Evolutionary conservation across 2,797 vertebrate species (phyloP).

Genomic region (Picus viridis): DNA sequence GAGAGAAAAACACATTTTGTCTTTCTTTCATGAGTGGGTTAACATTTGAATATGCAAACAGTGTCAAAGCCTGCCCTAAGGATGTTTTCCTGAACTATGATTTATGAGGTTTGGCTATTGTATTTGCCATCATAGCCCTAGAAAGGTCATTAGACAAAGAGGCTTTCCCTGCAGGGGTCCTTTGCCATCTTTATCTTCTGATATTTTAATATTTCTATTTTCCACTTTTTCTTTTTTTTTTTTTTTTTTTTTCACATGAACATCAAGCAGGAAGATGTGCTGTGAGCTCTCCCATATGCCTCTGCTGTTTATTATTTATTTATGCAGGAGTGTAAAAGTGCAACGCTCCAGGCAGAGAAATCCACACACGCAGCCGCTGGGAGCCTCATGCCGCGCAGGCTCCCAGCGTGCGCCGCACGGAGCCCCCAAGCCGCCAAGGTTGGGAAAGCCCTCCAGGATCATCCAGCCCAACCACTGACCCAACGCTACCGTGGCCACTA

Average conservation of each 20-base stretch:
- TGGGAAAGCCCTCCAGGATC: too few species aligned
- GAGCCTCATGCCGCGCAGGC: rapidly evolving
- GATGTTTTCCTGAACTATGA: conserved; percentile 77
- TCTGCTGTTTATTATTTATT: conserved; percentile 33
- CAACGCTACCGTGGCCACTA: too few species aligned
- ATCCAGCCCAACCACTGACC: too few species aligned
- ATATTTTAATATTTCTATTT: conserved; percentile 69
- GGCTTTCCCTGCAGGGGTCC: conserved; percentile 62
- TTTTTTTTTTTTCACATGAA: conserved; percentile 13
- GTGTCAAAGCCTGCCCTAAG: conserved; percentile 73
- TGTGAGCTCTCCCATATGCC: background rate
- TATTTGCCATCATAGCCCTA: conserved; percentile 76
- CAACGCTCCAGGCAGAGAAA: background rate
- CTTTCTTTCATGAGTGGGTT: conserved; percentile 80
- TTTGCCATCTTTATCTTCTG: conserved; percentile 67
- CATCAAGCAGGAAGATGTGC: background rate
- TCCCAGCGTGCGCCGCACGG: background rate
- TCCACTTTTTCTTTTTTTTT: too few species aligned
- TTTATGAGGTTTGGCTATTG: conserved; percentile 81
- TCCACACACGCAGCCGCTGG: background rate
- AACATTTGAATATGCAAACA: conserved; percentile 86
- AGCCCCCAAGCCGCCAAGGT: too few species aligned
- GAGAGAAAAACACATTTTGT: conserved; percentile 77
- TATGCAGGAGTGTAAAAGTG: background rate
- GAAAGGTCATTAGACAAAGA: conserved; percentile 80